phyloP scores from a whole-genome alignment of 2,113 vertebrate species.

The Carettochelys insculpta region DNA sequence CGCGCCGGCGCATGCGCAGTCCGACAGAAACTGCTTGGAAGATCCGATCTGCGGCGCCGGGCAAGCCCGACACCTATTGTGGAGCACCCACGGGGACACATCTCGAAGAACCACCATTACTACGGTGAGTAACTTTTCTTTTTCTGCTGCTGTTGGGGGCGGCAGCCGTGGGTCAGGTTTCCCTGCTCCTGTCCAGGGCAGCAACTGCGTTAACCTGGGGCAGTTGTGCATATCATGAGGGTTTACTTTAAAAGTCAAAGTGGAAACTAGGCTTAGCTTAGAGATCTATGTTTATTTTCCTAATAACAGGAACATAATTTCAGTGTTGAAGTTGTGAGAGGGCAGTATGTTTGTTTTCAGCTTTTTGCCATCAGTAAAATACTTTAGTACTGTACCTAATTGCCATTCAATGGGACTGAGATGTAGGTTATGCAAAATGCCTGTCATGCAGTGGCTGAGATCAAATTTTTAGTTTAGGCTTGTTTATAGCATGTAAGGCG shows the following conservation, averaged over 20 bases:
- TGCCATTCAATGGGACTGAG: not conserved
- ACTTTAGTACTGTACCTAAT: not conserved
- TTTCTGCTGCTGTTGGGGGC: no score
- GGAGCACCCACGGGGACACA: no score
- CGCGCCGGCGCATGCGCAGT: no score
- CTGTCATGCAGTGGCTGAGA: not conserved
- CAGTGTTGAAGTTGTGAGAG: not conserved
- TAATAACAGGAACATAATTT: not conserved
- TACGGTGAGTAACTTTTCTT: no score
- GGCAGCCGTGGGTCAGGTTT: no score
- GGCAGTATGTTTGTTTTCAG: not conserved
- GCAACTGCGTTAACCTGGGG: no score
- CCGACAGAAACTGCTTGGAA: no score
- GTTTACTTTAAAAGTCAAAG: accelerated
- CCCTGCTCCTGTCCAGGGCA: no score
- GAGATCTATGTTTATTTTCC: not conserved
- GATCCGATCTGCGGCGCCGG: no score
- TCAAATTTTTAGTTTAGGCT: not conserved
- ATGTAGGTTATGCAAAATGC: not conserved
- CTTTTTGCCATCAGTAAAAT: not conserved
- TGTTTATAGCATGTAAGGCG: not conserved
- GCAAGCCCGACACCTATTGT: no score
- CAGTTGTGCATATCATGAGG: no score
- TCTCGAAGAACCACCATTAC: no score
- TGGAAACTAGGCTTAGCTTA: not conserved